Conservation (phyloP, 35 echinoderm and acorn worm genomes). For the Apostichopus parvimensis region DNA sequence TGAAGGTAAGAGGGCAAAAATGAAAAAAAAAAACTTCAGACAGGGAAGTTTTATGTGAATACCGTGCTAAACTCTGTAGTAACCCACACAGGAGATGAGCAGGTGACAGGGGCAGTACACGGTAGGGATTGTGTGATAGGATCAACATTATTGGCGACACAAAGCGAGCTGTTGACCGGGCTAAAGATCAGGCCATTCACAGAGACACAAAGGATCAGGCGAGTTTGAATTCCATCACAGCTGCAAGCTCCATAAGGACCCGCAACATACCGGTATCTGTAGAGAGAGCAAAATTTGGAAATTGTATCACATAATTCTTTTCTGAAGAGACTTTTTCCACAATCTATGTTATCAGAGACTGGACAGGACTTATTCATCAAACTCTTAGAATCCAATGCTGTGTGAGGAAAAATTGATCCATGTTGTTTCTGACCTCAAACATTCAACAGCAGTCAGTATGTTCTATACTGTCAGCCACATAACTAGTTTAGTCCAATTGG, state of each 20-base stretch:
- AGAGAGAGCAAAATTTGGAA: not conserved
- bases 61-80: not conserved
- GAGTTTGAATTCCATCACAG: slow-evolving; percentile 77
- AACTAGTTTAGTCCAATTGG: too few species aligned
- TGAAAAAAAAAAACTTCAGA: too few species aligned
- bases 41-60: not conserved
- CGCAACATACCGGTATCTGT: slow-evolving; percentile 66
- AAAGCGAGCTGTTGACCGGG: not conserved
- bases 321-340: too few species aligned
- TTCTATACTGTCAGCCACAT: too few species aligned
- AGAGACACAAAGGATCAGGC: slow-evolving; percentile 65
- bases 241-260: slow-evolving; percentile 51
- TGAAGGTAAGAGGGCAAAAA: too few species aligned
- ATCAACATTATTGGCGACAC: slow-evolving; percentile 12
- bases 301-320: too few species aligned
- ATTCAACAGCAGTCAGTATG: too few species aligned
- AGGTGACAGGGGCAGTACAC: slow-evolving; percentile 56
- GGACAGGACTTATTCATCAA: too few species aligned
- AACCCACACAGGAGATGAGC: slow-evolving; percentile 64
- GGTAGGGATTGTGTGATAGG: not conserved
- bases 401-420: too few species aligned
- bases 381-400: too few species aligned
- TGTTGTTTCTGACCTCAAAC: too few species aligned
- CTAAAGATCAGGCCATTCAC: slow-evolving; percentile 6
- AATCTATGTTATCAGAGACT: too few species aligned